Evolutionary conservation across 2,113 vertebrate species (phyloP).

Genomic region (Etia nguti): DNA sequence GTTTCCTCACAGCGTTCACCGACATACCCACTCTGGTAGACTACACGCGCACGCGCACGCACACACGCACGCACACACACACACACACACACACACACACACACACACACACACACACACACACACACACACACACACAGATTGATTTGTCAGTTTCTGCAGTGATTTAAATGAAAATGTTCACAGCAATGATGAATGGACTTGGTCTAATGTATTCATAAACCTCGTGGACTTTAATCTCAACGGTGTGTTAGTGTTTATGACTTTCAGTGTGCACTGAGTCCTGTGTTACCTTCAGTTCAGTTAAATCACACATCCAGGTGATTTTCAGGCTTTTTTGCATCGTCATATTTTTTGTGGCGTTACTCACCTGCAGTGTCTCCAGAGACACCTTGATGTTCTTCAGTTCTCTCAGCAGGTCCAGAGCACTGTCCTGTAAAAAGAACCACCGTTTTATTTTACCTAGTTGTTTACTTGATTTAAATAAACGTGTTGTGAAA

Average conservation of each 20-base stretch:
- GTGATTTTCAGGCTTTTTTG: neutral
- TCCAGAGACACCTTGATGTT: conserved; percentile 87
- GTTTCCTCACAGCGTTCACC: conserved; percentile 92
- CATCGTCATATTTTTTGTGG: neutral
- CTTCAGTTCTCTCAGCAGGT: conserved; percentile 88
- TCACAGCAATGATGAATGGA: neutral
- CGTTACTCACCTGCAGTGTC: conserved; percentile 83
- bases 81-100: neutral
- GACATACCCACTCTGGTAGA: conserved; percentile 95
- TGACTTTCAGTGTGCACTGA: too few relatives aligned
- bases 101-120: neutral
- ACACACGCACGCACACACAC: neutral
- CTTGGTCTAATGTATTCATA: neutral
- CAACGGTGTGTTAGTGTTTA: neutral
- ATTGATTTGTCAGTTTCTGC: neutral
- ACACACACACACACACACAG: neutral
- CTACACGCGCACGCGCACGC: conserved; percentile 46
- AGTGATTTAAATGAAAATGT: neutral
- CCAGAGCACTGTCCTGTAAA: conserved; percentile 86
- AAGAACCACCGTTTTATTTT: neutral
- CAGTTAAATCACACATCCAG: neutral
- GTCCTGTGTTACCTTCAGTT: neutral
- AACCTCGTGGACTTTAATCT: neutral
- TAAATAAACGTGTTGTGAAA: neutral
- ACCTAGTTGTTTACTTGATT: neutral